A percentile compares a stretch with the other conserved stretches of the same genome.
These are phyloP conservation scores for Cyrtonyx montezumae DNA, from an alignment of 2,113 vertebrate species.

Conservation along the genomic window DNA sequence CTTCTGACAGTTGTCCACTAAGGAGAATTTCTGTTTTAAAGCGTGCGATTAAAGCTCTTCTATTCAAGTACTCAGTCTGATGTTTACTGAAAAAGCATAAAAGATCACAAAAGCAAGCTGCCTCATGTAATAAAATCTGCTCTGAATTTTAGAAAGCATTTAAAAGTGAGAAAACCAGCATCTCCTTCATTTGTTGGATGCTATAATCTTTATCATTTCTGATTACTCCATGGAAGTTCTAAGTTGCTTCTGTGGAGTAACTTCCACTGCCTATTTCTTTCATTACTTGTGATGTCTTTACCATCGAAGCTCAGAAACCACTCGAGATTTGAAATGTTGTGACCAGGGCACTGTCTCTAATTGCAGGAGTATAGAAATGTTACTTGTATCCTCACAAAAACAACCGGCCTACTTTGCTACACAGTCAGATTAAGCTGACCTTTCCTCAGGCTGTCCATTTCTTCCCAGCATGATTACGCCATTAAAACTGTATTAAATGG, in stretches of 20 bases:
- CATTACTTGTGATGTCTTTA: background rate
- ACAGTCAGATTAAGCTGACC: background rate
- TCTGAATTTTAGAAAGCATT: background rate
- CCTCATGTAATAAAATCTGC: background rate
- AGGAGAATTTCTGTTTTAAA: conserved; percentile 15
- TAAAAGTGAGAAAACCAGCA: background rate
- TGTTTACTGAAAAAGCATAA: background rate
- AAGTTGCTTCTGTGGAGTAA: background rate
- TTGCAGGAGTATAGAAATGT: background rate
- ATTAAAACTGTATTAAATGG: background rate
- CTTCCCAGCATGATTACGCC: background rate
- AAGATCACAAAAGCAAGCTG: background rate
- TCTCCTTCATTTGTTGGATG: background rate
- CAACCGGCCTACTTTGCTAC: background rate
- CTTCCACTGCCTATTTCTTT: background rate
- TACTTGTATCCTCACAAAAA: background rate
- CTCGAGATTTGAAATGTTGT: background rate
- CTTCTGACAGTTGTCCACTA: background rate
- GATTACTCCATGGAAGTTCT: background rate
- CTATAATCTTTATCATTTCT: background rate
- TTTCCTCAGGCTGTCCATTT: background rate
- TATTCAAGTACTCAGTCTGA: background rate
- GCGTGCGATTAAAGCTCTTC: background rate
- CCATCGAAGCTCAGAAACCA: background rate
- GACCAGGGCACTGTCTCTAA: background rate